Base-by-base conservation (phyloP, 2,888 invertebrate genomes). In the Agonopterix alstromeriana region DNA sequence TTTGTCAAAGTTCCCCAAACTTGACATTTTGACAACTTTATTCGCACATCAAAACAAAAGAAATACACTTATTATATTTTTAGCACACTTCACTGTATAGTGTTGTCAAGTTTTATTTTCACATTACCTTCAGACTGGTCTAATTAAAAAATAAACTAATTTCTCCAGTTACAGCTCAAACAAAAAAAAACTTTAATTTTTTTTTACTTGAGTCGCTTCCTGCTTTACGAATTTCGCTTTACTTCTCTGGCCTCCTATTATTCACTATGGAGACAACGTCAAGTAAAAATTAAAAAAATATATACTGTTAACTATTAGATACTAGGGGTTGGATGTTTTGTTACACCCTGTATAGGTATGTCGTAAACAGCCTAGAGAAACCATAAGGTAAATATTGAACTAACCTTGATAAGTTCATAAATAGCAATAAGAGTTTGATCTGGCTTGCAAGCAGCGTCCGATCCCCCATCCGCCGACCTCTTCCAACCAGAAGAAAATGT, bases 401-500 rank as follows among this genome's bases (percentile, higher is more conserved):
- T 61, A 65, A 91, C 91, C 89, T 91, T 90, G 50, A 91, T 90
- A 14, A 91, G 77, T 76, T 91, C 91, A 60, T 91, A 91, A 55
- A 91, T 86, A 43, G 90, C 77, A 72, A 88, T 84, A 35, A 91
- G 71, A 17, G 89, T 78, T 52, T 91, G 91, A 54, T 91, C 84
- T 8, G 88, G 80, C 56, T 87, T 88, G 65, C 91, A 91, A 11
- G 78, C 83, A 12, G n/a, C 42, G 8, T 11, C 11, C 11, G 8
- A 8, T 3, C 2, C 42, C 38, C 10, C 10, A 35, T 77, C 73
- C 2, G 49, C 58, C 38, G 77, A 69, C 11, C 89, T 70, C 62
- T 90, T 90, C 91, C 91, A 91, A 3, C 83, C 85, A 1, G 90
- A 86, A 36, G 90, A 90, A 62, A 91, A 91, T 8, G 91, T 91